Conservation (phyloP, 2,888 invertebrate genomes). For the Herminia tarsipennalis region DNA sequence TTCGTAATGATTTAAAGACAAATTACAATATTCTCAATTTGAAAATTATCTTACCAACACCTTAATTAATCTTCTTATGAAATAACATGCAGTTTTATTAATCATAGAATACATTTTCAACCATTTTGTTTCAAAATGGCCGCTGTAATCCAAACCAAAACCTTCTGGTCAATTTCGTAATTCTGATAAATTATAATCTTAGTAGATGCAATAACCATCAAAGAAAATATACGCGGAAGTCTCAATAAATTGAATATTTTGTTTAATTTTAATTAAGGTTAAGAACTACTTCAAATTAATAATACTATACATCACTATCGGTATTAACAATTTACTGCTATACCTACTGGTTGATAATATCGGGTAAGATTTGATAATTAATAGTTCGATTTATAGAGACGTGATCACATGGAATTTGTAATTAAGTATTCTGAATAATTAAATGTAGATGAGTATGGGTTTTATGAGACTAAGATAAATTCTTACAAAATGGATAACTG, state of each 20-base stretch:
- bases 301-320: constrained; percentile 3
- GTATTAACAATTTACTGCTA: constrained; percentile 7
- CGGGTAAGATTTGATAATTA: constrained; percentile 15
- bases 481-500: too few relatives aligned
- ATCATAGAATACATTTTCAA: too few relatives aligned
- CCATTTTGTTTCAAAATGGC: too few relatives aligned
- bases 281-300: constrained; percentile 10
- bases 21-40: not conserved
- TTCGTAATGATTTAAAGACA: not conserved
- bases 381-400: constrained; percentile 1
- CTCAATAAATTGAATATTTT: constrained; percentile 16
- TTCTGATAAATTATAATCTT: constrained; percentile 17
- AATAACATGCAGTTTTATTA: too few relatives aligned
- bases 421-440: constrained; percentile 19
- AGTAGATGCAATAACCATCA: constrained; percentile 16
- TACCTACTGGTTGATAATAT: too few relatives aligned
- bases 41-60: not conserved
- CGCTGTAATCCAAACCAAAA: too few relatives aligned
- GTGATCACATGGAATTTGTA: constrained; percentile 5
- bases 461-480: too few relatives aligned
- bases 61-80: not conserved
- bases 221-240: constrained; percentile 6
- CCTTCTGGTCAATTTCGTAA: too few relatives aligned
- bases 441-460: too few relatives aligned
- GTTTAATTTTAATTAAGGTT: constrained; percentile 22